phyloP scores from a whole-genome alignment of 2,888 invertebrate species.

The Masnerella sp. region DNA sequence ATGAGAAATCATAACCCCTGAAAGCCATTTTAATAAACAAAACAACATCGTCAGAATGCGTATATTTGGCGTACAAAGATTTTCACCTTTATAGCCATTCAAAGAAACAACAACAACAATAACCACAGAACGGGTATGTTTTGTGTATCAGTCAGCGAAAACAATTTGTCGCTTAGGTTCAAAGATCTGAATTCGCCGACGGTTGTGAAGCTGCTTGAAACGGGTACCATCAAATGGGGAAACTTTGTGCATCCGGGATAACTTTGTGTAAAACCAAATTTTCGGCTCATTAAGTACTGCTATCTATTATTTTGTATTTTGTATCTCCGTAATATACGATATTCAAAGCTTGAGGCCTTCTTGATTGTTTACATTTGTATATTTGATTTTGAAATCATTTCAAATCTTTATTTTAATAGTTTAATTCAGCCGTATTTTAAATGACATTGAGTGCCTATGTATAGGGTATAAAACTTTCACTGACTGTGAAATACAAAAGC shows the following conservation, averaged over 20 bases:
- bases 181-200: too few relatives aligned
- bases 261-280: slow-evolving; percentile 14
- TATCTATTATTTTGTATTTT: slow-evolving; percentile 14
- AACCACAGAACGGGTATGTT: too few relatives aligned
- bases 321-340: not conserved
- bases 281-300: not conserved
- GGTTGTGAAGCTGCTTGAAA: too few relatives aligned
- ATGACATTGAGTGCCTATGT: slow-evolving; percentile 1
- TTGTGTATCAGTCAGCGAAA: too few relatives aligned
- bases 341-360: slow-evolving; percentile 1
- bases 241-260: slow-evolving; percentile 17
- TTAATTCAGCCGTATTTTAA: slow-evolving; percentile 6
- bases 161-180: too few relatives aligned
- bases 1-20: too few relatives aligned
- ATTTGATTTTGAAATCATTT: slow-evolving; percentile 4
- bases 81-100: too few relatives aligned
- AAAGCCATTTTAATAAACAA: too few relatives aligned
- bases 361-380: not conserved
- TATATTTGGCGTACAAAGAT: too few relatives aligned
- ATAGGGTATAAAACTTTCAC: slow-evolving; percentile 4
- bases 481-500: slow-evolving; percentile 1
- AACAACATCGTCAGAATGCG: too few relatives aligned
- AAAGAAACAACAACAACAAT: too few relatives aligned
- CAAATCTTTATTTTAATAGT: not conserved
- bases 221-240: slow-evolving; percentile 6